Base-by-base conservation (phyloP, 2,888 invertebrate species). In the Linnaemya tessellans region DNA sequence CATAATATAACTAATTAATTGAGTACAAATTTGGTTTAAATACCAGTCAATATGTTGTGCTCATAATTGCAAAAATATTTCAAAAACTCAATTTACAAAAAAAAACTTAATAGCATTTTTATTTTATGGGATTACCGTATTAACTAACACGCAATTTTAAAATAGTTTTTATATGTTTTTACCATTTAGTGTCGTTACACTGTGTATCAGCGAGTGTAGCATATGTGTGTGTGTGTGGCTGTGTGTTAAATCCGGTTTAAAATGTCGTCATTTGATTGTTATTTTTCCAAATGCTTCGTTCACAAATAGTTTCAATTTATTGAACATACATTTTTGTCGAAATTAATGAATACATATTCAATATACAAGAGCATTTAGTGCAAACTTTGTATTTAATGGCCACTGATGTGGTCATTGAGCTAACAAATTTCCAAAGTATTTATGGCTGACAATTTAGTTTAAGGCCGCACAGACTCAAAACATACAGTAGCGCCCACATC, bases 21-120 rank as follows among this genome's bases (percentile, higher is more conserved):
- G 60, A 79, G 75, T 79, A 75, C 82, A 79, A 82, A 80, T 85
- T 85, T 78, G 85, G 79, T 60, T 77, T 75, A 82, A 85, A 82
- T 82, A 54, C 51, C 70, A 68, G 35, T 78, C 65, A 74, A 74
- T 82, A 65, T 51, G 15, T 82, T 51, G 15, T 82, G 56, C 56
- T 75, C 73, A 80, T 67, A 64, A 79, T 74, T 75, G 54, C 68
- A 80, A 68, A 80, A 51, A 49, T 30, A 71, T 25, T 35, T 62
- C 10, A 58, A 46, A 67, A 67, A 41, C n/a, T 56, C n/a, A 60
- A 65, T 30, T 30, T 30, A 30, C 30, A 41, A 71, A 71, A 78
- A 49, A 46, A 22, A 58, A 8, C 9, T 60, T 60, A 60, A 60
- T 60, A 60, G 35, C 10, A 3, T 35, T 60, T 49, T 41, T 13